Base-by-base conservation (phyloP, 2,113 vertebrate genomes). In the Morone saxatilis region DNA sequence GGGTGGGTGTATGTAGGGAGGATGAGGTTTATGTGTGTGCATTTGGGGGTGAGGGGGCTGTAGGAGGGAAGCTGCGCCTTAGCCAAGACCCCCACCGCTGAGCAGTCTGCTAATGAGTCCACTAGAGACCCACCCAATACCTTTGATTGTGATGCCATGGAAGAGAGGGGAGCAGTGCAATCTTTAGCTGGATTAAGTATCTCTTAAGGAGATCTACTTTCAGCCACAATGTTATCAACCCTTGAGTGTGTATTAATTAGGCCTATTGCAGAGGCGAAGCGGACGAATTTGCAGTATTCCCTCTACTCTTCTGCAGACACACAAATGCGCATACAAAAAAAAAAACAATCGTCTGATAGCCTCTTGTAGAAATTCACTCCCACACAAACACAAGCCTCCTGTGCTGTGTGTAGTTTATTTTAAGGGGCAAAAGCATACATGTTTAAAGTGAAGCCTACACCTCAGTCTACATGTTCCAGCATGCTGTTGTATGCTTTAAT, bases 171-270 rank as follows among this genome's bases (percentile, higher is more conserved):
- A 95, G 87, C 89, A 76, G 89, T 79, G 71, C 90, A 91, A 93
- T 94, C 94, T 94, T 92, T 91, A 90, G 87, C 82, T 91, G 94
- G 93, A 92, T 95, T 95, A 95, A 93, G 87, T 94, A 85, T 92
- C 94, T 93, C 90, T 95, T 94, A 95, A 94, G 91, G 94, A 93
- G 89, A 91, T 91, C 93, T 87, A 89, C 86, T 92, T 95, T 94
- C 94, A 94, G 91, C 92, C 93, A 85, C 91, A 87, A 53, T 88
- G 84, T 93, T 94, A 95, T 95, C 94, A 95, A 91, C 76, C 88
- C 74, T 85, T 82, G 92, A 88, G 76, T 93, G 84, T 90, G 94
- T 94, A 93, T 95, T 96, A 94, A 93, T 94, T 96, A 94, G 93
- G 91, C 79, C 94, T 85, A 92, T 84, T 94, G 92, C 85, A 93